Percentiles rank a stretch among this genome's conserved stretches.
phyloP scores from a whole-genome alignment of 92 coral and sea anemone species.

The Porites cylindrica region DNA sequence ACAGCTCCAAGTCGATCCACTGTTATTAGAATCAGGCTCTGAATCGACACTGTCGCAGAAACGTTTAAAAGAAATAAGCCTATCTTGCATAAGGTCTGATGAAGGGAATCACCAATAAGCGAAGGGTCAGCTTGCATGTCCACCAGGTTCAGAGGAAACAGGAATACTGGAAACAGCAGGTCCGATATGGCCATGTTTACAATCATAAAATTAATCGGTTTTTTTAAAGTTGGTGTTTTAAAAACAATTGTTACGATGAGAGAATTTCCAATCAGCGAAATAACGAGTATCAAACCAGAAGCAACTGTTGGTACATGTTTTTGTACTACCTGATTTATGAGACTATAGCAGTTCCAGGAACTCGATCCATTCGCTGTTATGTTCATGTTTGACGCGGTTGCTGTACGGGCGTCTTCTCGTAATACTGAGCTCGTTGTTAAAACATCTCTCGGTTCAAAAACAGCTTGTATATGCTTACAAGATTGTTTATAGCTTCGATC shows the following conservation, averaged over 20 bases:
- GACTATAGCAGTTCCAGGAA: too few species aligned
- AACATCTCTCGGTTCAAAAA: too few species aligned
- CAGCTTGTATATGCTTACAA: too few species aligned
- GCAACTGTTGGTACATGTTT: background rate
- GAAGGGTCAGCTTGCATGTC: background rate
- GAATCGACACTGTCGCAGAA: background rate
- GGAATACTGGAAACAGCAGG: background rate
- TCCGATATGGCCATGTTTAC: background rate
- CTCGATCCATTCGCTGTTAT: too few species aligned
- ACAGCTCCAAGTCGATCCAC: constrained; percentile 10
- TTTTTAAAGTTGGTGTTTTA: background rate
- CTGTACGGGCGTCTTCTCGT: too few species aligned
- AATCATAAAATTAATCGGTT: background rate
- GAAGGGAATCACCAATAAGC: too few species aligned
- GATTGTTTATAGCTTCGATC: too few species aligned
- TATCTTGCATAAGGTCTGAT: too few species aligned
- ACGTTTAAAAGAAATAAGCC: background rate
- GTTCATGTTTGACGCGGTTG: too few species aligned
- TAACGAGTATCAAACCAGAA: background rate
- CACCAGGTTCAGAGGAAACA: background rate
- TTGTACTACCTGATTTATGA: too few species aligned
- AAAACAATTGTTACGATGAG: background rate
- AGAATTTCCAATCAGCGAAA: background rate
- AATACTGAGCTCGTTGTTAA: too few species aligned
- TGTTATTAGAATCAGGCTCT: constrained; percentile 7